Conservation (phyloP, 2,888 invertebrate genomes). For the Malacosoma neustria region DNA sequence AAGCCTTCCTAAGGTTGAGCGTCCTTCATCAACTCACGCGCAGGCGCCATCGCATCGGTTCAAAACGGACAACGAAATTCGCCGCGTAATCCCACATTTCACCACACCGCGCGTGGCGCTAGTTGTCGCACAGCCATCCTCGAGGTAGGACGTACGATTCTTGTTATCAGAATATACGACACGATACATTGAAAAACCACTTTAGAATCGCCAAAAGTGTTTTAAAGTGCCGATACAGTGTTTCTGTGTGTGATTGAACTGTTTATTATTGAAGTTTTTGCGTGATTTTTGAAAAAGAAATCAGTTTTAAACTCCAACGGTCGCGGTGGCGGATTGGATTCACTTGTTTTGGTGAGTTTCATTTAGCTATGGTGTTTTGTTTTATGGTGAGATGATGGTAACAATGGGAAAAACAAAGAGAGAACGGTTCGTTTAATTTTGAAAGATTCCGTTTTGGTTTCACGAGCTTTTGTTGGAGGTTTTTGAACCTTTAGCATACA, state of each 20-base stretch:
- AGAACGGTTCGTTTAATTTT: constrained; percentile 14
- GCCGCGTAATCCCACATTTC: neutral
- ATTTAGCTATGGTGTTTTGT: constrained; percentile 47
- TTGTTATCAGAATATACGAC: constrained; percentile 1
- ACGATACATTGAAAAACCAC: neutral
- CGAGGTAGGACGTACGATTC: constrained; percentile 9
- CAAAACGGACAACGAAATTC: neutral
- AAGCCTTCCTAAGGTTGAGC: neutral
- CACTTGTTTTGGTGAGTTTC: constrained; percentile 45
- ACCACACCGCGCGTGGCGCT: constrained; percentile 11
- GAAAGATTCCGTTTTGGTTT: constrained; percentile 6
- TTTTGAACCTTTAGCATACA: neutral
- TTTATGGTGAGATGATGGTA: constrained; percentile 38
- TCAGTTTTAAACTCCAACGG: constrained; percentile 52
- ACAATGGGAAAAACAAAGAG: constrained; percentile 8
- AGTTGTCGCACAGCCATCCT: constrained; percentile 14
- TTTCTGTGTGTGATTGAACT: constrained; percentile 33
- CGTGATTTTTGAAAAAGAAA: constrained; percentile 54
- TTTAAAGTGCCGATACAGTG: constrained; percentile 42
- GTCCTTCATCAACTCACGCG: neutral
- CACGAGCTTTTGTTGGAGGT: neutral
- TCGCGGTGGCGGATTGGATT: constrained; percentile 46
- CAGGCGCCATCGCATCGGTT: neutral
- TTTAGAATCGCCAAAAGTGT: constrained; percentile 2
- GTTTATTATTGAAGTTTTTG: constrained; percentile 39